Evolutionary conservation across 2,113 vertebrate species (phyloP).

Genomic region (Melanotaenia duboulayi): DNA sequence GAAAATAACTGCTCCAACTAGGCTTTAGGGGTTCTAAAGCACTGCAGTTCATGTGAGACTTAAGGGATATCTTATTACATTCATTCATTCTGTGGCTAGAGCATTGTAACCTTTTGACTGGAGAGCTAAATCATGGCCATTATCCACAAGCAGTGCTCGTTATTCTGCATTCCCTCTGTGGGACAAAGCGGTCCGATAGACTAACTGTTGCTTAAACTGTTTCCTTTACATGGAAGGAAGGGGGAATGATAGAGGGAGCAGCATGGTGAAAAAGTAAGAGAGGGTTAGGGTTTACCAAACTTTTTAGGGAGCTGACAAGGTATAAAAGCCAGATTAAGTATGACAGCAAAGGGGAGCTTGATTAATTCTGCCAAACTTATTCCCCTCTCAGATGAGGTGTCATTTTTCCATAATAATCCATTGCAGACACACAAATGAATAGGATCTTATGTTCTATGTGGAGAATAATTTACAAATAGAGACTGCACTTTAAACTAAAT

Average conservation of each 20-base stretch:
- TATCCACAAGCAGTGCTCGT: conserved; percentile 72
- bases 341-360: conserved; percentile 36
- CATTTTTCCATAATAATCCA: conserved; percentile 59
- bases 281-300: too few relatives aligned
- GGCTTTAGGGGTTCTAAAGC: conserved; percentile 55
- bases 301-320: conserved; percentile 24
- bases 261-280: conserved; percentile 14
- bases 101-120: conserved; percentile 76
- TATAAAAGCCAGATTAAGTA: neutral
- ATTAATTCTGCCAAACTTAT: conserved; percentile 60
- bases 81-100: conserved; percentile 74
- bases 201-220: conserved; percentile 75
- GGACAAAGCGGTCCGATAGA: conserved; percentile 66
- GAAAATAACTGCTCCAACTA: conserved; percentile 54
- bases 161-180: conserved; percentile 73
- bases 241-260: neutral
- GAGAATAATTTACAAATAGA: conserved; percentile 60
- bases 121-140: conserved; percentile 76
- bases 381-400: conserved; percentile 59
- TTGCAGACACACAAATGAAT: conserved; percentile 63
- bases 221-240: conserved; percentile 59
- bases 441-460: conserved; percentile 65
- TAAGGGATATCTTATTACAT: conserved; percentile 76
- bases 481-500: conserved; percentile 62
- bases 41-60: conserved; percentile 67